These are phyloP conservation scores for Pteronotus mesoamericanus DNA, from an alignment of 2,797 vertebrate species.

Conservation along the genomic window DNA sequence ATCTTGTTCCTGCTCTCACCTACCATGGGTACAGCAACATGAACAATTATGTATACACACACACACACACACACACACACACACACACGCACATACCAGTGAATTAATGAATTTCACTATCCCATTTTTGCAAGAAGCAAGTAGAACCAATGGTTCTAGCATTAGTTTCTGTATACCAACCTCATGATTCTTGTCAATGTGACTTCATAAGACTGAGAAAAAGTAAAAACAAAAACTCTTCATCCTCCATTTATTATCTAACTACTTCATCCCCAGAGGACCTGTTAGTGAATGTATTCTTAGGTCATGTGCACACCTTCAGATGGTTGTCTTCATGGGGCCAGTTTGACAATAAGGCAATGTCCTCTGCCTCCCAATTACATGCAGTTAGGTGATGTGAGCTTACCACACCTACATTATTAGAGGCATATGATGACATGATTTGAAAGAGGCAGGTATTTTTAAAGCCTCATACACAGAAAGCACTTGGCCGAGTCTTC, in stretches of 20 bases:
- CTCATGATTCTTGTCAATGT: background rate
- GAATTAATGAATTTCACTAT: constrained; percentile 26
- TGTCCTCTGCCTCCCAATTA: background rate
- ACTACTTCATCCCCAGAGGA: background rate
- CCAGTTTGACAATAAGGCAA: constrained; percentile 25
- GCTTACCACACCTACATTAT: background rate
- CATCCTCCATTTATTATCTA: background rate
- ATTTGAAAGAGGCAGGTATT: background rate
- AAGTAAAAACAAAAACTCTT: background rate
- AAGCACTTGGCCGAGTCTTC: background rate
- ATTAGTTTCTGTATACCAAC: background rate
- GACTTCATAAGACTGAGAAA: constrained; percentile 19
- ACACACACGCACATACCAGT: background rate
- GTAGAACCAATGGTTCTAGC: background rate
- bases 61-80: background rate
- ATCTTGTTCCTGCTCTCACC: background rate
- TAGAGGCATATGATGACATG: background rate
- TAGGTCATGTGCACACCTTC: background rate
- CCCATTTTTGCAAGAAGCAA: constrained; percentile 10
- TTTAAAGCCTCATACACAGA: constrained; percentile 26
- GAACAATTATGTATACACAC: background rate
- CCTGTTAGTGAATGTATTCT: background rate
- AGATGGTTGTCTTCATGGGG: background rate
- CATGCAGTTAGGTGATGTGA: background rate
- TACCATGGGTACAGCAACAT: background rate